A percentile compares a stretch with the other conserved stretches of the same genome.
These are phyloP conservation scores for Troides helena DNA, from an alignment of 2,888 invertebrate species.

Conservation along the genomic window DNA sequence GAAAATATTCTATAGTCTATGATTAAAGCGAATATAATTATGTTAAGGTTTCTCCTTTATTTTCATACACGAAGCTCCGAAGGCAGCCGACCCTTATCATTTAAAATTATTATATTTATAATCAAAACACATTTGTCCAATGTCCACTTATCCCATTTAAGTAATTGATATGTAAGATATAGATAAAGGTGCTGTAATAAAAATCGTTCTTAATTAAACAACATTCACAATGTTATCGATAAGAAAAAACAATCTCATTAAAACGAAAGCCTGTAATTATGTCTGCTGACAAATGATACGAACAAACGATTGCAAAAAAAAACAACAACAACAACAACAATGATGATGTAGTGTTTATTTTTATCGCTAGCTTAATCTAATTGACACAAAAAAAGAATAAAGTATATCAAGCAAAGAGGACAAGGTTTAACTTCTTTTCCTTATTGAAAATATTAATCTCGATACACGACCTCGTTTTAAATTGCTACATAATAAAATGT, in stretches of 20 bases:
- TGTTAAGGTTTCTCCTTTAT: background rate
- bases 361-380: background rate
- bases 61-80: background rate
- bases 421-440: background rate
- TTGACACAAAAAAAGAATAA: background rate
- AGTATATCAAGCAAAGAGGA: background rate
- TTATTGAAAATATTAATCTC: background rate
- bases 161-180: background rate
- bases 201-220: background rate
- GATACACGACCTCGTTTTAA: background rate
- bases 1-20: too few species aligned
- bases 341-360: background rate
- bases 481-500: background rate
- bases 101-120: background rate
- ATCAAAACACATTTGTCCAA: background rate
- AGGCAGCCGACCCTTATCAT: background rate
- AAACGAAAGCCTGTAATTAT: constrained; percentile 1
- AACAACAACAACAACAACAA: background rate
- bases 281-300: background rate
- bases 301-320: background rate
- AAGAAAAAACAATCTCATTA: background rate
- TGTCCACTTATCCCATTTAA: background rate
- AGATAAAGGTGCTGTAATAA: background rate
- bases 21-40: too few species aligned
- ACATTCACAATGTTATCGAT: background rate